Base-by-base conservation (phyloP, 2,888 invertebrate genomes). In the Lithodes maja region DNA sequence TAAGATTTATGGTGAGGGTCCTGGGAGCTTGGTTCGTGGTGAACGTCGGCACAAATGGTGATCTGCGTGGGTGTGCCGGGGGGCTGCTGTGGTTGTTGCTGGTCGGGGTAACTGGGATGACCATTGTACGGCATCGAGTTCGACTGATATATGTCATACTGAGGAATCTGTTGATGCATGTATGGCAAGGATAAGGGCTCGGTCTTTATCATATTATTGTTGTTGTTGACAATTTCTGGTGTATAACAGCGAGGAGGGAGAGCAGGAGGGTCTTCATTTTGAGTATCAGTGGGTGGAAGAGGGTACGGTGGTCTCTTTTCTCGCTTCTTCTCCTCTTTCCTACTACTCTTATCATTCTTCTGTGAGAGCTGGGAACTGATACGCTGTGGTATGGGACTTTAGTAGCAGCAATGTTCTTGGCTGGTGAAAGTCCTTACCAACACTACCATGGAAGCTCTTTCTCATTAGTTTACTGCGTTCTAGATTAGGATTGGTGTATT, bases 381-480 rank as follows among this genome's bases (percentile, higher is more conserved):
- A 92, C 97, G 95, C 93, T 97, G 95, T 84, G 97, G 98, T 7
- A 93, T 93, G 49, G 93, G 93, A 97, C 97, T 94, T 97, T 97
- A 33, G 97, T 96, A 87, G 96, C 96, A 17, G 97, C 97, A 91
- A 97, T 93, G 93, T 97, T 96, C 93, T 97, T 96, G 15, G 87
- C 86, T 9, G 91, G 91, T 1, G 91, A 88, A 12, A 91, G 83
- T 1, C 91, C 68, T 90, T 90, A 0, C 97, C 97, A 54, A 96
- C 96, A 93, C 97, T 97, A 75, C 97, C 97, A 93, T 97, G 97
- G 93, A 97, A 97, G 93, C 97, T 97, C 93, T 97, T 97, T 92
- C 97, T 95, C 97, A 98, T 97, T 89, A 97, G 94, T 93, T 97
- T 97, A 94, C 97, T 97, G 91, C 97, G 95, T 93, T 97, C 97